Conservation (phyloP, 2,888 invertebrate species). For the Crepidodera aurea region DNA sequence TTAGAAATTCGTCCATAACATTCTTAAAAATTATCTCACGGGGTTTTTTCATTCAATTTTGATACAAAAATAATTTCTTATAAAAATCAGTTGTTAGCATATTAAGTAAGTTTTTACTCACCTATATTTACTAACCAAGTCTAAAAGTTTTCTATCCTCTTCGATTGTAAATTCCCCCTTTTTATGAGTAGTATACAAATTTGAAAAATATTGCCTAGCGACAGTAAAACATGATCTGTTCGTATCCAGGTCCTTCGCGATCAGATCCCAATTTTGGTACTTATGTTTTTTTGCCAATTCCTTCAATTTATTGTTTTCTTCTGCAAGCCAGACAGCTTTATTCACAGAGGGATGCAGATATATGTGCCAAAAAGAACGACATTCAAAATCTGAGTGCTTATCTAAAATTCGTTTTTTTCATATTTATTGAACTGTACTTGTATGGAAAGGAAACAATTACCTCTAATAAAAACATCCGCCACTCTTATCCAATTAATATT, state of each 20-base stretch:
- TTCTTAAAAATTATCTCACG: no score
- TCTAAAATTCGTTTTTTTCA: conserved; percentile 42
- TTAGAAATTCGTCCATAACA: no score
- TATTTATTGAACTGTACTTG: no score
- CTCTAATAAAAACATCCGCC: conserved; percentile 58
- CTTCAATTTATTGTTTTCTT: conserved; percentile 63
- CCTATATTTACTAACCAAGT: conserved; percentile 69
- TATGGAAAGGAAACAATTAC: conserved; percentile 35
- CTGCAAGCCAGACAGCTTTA: conserved; percentile 64
- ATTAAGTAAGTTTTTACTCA: no score
- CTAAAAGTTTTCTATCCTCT: conserved; percentile 73
- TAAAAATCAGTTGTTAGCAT: no score
- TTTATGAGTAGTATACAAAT: conserved; percentile 54
- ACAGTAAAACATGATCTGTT: conserved; percentile 74
- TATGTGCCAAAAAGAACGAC: conserved; percentile 75
- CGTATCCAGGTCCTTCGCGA: conserved; percentile 67
- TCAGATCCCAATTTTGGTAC: conserved; percentile 72
- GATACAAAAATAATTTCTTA: no score
- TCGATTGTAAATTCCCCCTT: conserved; percentile 69
- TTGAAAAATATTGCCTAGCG: conserved; percentile 71
- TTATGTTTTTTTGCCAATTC: conserved; percentile 59
- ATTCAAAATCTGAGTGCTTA: conserved; percentile 71
- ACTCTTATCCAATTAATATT: conserved; percentile 70
- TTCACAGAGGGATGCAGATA: conserved; percentile 75
- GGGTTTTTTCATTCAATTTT: no score